Evolutionary conservation across 1,140 invertebrate species (phyloP).

Genomic region (Latrodectus geometricus): DNA sequence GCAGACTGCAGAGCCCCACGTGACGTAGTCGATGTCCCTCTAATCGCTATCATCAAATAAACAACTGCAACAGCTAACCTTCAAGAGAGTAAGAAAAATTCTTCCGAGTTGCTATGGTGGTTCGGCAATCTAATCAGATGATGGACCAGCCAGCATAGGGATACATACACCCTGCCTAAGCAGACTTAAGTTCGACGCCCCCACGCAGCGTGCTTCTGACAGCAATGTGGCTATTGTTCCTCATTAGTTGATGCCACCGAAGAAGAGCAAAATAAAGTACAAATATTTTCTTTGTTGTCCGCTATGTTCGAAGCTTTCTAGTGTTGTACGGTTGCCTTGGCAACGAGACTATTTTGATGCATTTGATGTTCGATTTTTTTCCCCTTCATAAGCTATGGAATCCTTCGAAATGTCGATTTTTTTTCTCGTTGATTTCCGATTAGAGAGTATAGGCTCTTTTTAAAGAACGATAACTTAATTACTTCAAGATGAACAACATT

Average conservation of each 20-base stretch:
- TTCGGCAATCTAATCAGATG: slow-evolving; percentile 47
- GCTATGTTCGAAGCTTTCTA: not conserved
- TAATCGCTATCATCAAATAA: not conserved
- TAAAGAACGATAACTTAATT: slow-evolving; percentile 44
- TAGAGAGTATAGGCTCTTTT: slow-evolving; percentile 4
- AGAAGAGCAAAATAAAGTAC: slow-evolving; percentile 40
- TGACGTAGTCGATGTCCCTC: not conserved
- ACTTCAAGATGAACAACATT: slow-evolving; percentile 31
- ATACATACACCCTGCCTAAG: not conserved
- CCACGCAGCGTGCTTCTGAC: slow-evolving; percentile 28
- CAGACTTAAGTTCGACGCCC: slow-evolving; percentile 14
- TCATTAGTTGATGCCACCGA: slow-evolving; percentile 53
- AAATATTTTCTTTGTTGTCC: slow-evolving; percentile 37
- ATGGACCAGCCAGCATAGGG: slow-evolving; percentile 26
- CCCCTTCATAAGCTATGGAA: not conserved
- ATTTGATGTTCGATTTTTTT: slow-evolving; percentile 24
- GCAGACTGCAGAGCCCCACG: too few species aligned
- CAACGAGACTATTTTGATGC: slow-evolving; percentile 33
- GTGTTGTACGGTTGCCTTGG: slow-evolving; percentile 15
- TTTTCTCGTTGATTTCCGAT: not conserved
- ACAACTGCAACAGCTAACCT: not conserved
- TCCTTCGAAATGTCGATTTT: slow-evolving; percentile 16
- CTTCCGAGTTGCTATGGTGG: not conserved
- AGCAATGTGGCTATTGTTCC: slow-evolving; percentile 53
- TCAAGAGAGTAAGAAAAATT: slow-evolving; percentile 19